phyloP scores from a whole-genome alignment of 2,113 vertebrate species.

The Poecile atricapillus region DNA sequence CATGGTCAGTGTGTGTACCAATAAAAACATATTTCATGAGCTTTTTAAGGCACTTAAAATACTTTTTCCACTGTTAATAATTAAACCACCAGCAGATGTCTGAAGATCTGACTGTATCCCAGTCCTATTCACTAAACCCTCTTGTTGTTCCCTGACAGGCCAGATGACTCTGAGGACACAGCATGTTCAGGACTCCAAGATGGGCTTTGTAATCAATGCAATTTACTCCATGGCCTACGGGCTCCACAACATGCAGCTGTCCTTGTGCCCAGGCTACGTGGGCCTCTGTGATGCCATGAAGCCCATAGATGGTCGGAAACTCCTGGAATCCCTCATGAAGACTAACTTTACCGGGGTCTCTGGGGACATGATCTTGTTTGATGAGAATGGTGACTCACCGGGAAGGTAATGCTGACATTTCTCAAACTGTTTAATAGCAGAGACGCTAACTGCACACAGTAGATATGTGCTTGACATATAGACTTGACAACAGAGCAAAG shows the following conservation, averaged over 20 bases:
- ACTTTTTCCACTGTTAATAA: neutral
- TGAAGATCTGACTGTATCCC: neutral
- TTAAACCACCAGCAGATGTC: neutral
- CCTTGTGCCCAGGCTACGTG: slow-evolving; percentile 85
- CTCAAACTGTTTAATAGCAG: neutral
- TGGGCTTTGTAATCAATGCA: slow-evolving; percentile 98
- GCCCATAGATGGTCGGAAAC: slow-evolving; percentile 91
- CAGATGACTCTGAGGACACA: slow-evolving; percentile 87
- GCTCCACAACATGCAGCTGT: slow-evolving; percentile 92
- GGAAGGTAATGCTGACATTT: slow-evolving; percentile 81
- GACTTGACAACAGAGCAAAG: neutral
- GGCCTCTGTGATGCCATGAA: slow-evolving; percentile 95
- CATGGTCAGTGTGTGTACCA: neutral
- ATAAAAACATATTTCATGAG: neutral
- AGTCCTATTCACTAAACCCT: neutral
- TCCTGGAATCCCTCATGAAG: slow-evolving; percentile 95
- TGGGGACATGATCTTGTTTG: slow-evolving; percentile 92
- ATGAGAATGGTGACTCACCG: slow-evolving; percentile 95
- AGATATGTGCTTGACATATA: neutral
- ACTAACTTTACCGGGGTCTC: slow-evolving; percentile 96
- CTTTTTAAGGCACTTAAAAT: neutral
- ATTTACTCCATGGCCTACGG: slow-evolving; percentile 98
- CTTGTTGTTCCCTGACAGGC: slow-evolving; percentile 67
- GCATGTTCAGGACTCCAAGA: slow-evolving; percentile 97
- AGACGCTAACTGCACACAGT: fast-evolving